Evolutionary conservation across 2,113 vertebrate species (phyloP), one percentile per base, ranked within the genome.

Genomic region (Benitochromis conjunctus): DNA sequence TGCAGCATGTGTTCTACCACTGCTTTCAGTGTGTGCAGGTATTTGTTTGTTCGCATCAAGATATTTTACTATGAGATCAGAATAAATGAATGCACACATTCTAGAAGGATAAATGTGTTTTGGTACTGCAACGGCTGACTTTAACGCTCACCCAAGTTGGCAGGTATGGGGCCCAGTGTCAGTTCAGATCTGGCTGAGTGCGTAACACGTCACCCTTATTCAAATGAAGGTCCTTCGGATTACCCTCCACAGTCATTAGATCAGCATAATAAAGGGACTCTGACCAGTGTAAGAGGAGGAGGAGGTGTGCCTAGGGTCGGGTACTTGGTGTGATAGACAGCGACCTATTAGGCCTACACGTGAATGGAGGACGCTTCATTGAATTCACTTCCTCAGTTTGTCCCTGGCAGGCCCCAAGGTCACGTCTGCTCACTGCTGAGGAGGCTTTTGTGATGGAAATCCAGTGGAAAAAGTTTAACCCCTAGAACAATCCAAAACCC

Each of bases 401-500:
- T 87, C 85, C 86, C 92, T 79, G 90, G 86, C 92, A 86, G 95
- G 92, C 87, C 92, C 91, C 94, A 93, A 91, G 95, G 95, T 95
- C 94, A 95, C 87, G 88, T 92, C 94, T 91, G 89, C 85, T 91
- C 55, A 4, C 89, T 62, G 91, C 91, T 60, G 71, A 92, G 92
- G 88, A 90, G 88, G 89, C 94, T 58, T 95, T 96, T 96, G 95
- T 96, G 85, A 96, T 96, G 95, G 83, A 95, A 96, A 96, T 95
- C 84, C 82, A 77, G 86, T 86, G 90, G 92, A 91, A 91, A 94
- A 92, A 95, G 87, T 95, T 91, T 90, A 94, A 94, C 91, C 94
- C 92, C 81, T 34, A 41, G 78, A 92, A 95, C 94, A 94, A 93
- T 91, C 82, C 69, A 74, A 80, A 89, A 84, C 87, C 90, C 90